Evolutionary conservation across 1,140 invertebrate species (phyloP).

Genomic region (Pentalonia nigronervosa): DNA sequence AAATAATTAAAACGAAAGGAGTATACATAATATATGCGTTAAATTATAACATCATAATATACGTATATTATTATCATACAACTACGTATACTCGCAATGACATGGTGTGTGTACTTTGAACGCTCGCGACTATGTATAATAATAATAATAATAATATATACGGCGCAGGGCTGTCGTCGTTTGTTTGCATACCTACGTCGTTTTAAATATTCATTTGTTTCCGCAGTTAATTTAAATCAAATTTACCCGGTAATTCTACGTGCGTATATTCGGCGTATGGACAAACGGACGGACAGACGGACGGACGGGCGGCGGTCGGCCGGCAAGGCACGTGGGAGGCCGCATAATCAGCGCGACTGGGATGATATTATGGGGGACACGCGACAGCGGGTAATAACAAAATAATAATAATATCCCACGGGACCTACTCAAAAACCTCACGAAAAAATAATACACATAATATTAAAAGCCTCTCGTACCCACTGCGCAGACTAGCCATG

Average conservation of each 20-base stretch:
- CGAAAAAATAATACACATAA: neutral
- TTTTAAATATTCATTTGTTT: constrained; percentile 49
- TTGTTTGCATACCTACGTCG: constrained; percentile 43
- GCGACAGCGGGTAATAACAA: neutral
- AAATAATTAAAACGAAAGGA: constrained; percentile 31
- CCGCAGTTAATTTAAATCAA: constrained; percentile 40
- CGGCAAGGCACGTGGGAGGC: constrained; percentile 8
- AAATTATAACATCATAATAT: neutral
- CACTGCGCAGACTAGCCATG: neutral
- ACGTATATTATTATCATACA: constrained; percentile 19
- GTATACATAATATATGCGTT: neutral
- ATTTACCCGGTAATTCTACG: constrained; percentile 19
- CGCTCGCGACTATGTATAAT: neutral
- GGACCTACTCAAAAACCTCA: neutral
- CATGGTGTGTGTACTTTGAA: constrained; percentile 5
- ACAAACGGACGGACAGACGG: neutral
- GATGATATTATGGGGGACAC: neutral
- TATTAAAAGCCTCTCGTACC: neutral
- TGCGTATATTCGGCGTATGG: neutral
- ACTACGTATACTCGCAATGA: neutral
- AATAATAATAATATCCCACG: constrained; percentile 42
- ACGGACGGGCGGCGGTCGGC: neutral
- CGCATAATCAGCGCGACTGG: constrained; percentile 26
- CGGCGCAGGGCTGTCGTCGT: neutral
- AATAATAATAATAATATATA: constrained; percentile 17